Percentiles rank a stretch among this genome's conserved stretches.
Conservation (phyloP, 2,888 invertebrate species). For the Aquatica leii region DNA sequence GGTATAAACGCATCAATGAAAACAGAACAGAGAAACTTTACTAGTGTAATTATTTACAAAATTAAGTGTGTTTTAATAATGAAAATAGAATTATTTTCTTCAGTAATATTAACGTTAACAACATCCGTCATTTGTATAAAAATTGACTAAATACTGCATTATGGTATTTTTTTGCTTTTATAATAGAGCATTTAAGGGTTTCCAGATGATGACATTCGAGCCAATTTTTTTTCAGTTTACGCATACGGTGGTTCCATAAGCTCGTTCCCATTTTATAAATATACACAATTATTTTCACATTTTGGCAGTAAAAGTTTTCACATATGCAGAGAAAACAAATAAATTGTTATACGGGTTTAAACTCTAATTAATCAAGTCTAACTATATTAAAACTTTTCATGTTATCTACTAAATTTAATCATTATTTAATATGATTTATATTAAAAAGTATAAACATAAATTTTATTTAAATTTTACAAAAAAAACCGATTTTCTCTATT, state of each 20-base stretch:
- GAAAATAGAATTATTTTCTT: background rate
- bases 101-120: conserved; percentile 13
- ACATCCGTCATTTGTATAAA: conserved; percentile 23
- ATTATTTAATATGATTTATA: no score
- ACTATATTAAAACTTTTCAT: no score
- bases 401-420: no score
- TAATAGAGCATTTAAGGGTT: conserved; percentile 20
- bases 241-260: conserved; percentile 28
- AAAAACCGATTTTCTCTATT: no score
- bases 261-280: conserved; percentile 19
- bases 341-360: background rate
- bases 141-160: no score
- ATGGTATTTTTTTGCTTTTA: no score
- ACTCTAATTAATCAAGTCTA: no score
- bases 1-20: conserved; percentile 13
- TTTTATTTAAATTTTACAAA: no score
- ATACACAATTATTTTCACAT: conserved; percentile 32
- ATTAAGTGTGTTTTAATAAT: conserved; percentile 8
- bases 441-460: no score
- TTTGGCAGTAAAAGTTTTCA: conserved; percentile 14
- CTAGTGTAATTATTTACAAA: background rate
- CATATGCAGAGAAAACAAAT: background rate
- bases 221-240: conserved; percentile 24
- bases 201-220: conserved; percentile 29
- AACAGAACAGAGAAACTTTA: conserved; percentile 16